Evolutionary conservation across 2,888 invertebrate species (phyloP).

Genomic region (Drosophila setosimentum): DNA sequence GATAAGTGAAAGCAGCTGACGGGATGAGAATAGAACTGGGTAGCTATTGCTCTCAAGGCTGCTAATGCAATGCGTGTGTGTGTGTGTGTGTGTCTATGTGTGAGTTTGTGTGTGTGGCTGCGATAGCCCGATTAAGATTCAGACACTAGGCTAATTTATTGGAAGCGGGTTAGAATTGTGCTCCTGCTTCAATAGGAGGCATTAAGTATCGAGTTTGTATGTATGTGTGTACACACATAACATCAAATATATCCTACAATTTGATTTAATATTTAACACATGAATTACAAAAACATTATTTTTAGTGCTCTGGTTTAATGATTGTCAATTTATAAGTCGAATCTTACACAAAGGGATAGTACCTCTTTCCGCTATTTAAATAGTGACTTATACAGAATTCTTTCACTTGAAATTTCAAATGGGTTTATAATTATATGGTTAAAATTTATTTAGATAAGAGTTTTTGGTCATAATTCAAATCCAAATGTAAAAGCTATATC

Average conservation of each 20-base stretch:
- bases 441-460: constrained; percentile 13
- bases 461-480: constrained; percentile 3
- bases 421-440: background rate
- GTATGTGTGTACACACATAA: background rate
- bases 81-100: background rate
- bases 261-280: background rate
- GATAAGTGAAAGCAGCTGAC: constrained; percentile 68
- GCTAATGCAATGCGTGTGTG: constrained; percentile 3
- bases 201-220: no score
- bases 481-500: background rate
- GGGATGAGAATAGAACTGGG: constrained; percentile 16
- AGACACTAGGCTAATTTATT: constrained; percentile 13
- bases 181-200: background rate
- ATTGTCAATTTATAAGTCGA: background rate
- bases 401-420: constrained; percentile 1
- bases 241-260: background rate
- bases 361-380: background rate
- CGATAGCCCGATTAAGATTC: constrained; percentile 21
- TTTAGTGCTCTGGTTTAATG: background rate
- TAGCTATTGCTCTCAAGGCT: constrained; percentile 1
- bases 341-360: background rate
- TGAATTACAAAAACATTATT: background rate
- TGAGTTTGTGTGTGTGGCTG: constrained; percentile 1
- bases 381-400: background rate
- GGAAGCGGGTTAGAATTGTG: background rate